phyloP scores from a whole-genome alignment of 2,113 vertebrate genomes.

The Hippocampus barbouri region DNA sequence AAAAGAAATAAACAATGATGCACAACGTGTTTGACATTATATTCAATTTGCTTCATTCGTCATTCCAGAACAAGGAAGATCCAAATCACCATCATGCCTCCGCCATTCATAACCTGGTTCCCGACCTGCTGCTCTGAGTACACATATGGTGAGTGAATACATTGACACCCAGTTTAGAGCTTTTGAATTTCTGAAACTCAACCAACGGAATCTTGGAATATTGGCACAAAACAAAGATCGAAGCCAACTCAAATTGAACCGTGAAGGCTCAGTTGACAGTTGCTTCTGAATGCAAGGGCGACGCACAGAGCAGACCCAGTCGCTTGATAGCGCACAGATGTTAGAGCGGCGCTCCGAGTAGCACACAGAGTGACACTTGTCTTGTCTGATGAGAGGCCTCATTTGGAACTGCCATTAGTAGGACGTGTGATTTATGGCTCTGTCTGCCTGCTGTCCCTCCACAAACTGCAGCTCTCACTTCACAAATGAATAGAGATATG shows the following conservation, averaged over 20 bases:
- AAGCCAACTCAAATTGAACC: constrained; percentile 50
- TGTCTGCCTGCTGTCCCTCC: constrained; percentile 50
- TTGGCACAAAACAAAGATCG: constrained; percentile 7
- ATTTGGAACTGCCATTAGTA: constrained; percentile 70
- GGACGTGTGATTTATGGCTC: constrained; percentile 66
- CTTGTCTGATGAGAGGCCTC: constrained; percentile 73
- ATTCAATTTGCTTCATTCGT: too few relatives aligned
- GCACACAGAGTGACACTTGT: constrained; percentile 72
- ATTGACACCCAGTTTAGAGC: too few relatives aligned
- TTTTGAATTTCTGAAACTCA: too few relatives aligned
- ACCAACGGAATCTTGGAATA: too few relatives aligned
- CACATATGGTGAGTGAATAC: too few relatives aligned
- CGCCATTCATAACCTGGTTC: too few relatives aligned
- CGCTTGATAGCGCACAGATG: constrained; percentile 66
- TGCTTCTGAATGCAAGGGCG: constrained; percentile 54
- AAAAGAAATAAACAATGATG: too few relatives aligned
- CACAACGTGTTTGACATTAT: too few relatives aligned
- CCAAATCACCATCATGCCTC: too few relatives aligned
- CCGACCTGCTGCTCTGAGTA: too few relatives aligned
- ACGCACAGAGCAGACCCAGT: constrained; percentile 43
- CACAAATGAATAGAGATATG: constrained; percentile 16
- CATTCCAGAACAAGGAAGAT: too few relatives aligned
- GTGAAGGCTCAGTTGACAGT: constrained; percentile 45
- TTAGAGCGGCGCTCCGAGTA: constrained; percentile 58
- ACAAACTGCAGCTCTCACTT: constrained; percentile 39